phyloP scores from a whole-genome alignment of 2,888 invertebrate genomes.

The Xylocampa areola region DNA sequence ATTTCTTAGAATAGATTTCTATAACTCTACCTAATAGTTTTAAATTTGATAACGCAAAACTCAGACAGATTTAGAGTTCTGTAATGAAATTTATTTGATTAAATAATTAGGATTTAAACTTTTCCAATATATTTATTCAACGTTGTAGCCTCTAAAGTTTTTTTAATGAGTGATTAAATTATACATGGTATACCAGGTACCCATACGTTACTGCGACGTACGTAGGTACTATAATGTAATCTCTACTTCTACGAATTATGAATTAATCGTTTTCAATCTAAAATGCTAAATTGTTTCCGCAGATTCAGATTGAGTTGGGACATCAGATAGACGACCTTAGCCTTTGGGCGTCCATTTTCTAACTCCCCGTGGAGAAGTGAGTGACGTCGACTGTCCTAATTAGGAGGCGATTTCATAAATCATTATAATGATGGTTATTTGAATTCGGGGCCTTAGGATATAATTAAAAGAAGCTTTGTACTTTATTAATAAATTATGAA shows the following conservation, averaged over 20 bases:
- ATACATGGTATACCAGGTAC: too few species aligned
- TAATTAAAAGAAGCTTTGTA: conserved; percentile 46
- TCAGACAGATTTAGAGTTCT: too few species aligned
- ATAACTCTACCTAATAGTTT: too few species aligned
- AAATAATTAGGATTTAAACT: too few species aligned
- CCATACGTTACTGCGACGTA: too few species aligned
- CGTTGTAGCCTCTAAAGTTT: too few species aligned
- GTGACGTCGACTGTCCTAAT: conserved; percentile 77
- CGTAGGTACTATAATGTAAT: too few species aligned
- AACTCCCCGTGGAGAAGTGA: conserved; percentile 68
- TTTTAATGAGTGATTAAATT: too few species aligned
- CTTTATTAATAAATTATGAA: conserved; percentile 37
- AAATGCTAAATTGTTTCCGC: conserved; percentile 53
- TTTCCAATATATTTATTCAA: too few species aligned
- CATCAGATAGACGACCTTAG: conserved; percentile 64
- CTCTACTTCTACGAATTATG: not conserved
- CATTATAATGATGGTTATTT: conserved; percentile 74
- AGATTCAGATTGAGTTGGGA: conserved; percentile 56
- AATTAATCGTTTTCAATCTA: conserved; percentile 46
- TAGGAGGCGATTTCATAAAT: conserved; percentile 76
- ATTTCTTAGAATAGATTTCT: too few species aligned
- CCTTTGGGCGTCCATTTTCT: conserved; percentile 64
- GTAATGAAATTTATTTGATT: too few species aligned
- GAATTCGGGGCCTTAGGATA: conserved; percentile 59
- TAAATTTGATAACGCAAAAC: too few species aligned